Base-by-base conservation (phyloP, 2,797 vertebrate genomes). In the Cossypha dichroa region DNA sequence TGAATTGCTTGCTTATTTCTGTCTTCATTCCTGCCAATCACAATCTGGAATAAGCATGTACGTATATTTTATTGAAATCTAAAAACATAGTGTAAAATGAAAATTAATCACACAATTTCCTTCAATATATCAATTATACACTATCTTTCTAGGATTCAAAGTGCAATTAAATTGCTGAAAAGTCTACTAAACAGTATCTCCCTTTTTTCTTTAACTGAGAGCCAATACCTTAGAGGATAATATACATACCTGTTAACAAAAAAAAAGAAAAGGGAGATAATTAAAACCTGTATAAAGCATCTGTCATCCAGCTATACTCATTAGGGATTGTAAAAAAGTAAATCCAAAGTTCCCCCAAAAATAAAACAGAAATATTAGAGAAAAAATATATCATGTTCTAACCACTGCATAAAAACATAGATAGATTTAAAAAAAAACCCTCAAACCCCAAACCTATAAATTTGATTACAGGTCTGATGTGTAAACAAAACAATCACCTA, bases 401-500 rank as follows among this genome's bases (percentile, higher is more conserved):
- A 77, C 31, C 40, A 77, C 96, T 10, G 41, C 17, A 46, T 22
- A 85, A 93, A 93, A 88, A 36, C 14, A 62, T 11, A 66, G 25
- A 94, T 31, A 29, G 23, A 74, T 34, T 34, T 43, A 58, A 92
- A 88, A 46, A 49, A 70, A 73, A 69, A 18, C 0, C 21, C 29
- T n/a, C 43, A 33, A 58, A 22, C 17, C 25, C 25, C 75, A 33
- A 63, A 25, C 4, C 11, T 25, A 10, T 74, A 74, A 83, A 36
- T 94, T 67, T 74, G 79, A 87, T n/a, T 94, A 91, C 3, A 59
- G 66, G 95, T 86, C 63, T 84, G 43, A 81, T 49, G 18, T 59
- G 63, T 88, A 97, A 98, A 96, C 66, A 92, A 96, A 97, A 88
- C 74, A 85, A 86, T 93, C 73, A 84, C 69, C n/a, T 49, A 59